These are phyloP conservation scores for Geotrypetes seraphini DNA, from an alignment of 2,797 vertebrate genomes.

Conservation along the genomic window DNA sequence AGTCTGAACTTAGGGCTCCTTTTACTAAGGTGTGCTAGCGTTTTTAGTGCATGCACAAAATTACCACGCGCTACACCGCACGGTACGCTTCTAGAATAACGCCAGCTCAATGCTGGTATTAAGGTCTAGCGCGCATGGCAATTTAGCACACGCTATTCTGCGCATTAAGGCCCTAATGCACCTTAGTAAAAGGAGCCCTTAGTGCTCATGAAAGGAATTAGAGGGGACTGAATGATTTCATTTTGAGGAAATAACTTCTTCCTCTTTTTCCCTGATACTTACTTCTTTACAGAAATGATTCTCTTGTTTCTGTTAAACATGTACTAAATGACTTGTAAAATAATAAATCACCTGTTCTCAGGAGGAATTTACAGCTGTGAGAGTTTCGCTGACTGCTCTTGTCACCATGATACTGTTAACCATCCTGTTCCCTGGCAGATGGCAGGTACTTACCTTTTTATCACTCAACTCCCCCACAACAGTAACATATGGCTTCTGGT, in stretches of 20 bases:
- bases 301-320: slow-evolving; percentile 30
- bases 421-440: slow-evolving; percentile 53
- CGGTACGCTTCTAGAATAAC: too few relatives aligned
- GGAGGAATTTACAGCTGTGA: slow-evolving; percentile 47
- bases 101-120: too few relatives aligned
- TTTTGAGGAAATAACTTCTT: not conserved
- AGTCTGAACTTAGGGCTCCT: too few relatives aligned
- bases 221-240: too few relatives aligned
- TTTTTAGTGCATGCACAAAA: too few relatives aligned
- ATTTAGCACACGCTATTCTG: too few relatives aligned
- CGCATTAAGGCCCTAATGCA: too few relatives aligned
- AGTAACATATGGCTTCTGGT: slow-evolving; percentile 46
- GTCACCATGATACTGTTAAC: slow-evolving; percentile 26
- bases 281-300: slow-evolving; percentile 20
- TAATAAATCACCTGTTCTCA: slow-evolving; percentile 50
- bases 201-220: too few relatives aligned
- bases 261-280: slow-evolving; percentile 8
- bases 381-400: slow-evolving; percentile 42
- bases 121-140: too few relatives aligned
- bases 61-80: too few relatives aligned
- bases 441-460: slow-evolving; percentile 58
- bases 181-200: too few relatives aligned
- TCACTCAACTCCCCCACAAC: slow-evolving; percentile 35
- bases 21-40: too few relatives aligned
- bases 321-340: slow-evolving; percentile 54